These are phyloP conservation scores for Dromius quadrimaculatus DNA, from an alignment of 2,888 invertebrate genomes.

Conservation along the genomic window DNA sequence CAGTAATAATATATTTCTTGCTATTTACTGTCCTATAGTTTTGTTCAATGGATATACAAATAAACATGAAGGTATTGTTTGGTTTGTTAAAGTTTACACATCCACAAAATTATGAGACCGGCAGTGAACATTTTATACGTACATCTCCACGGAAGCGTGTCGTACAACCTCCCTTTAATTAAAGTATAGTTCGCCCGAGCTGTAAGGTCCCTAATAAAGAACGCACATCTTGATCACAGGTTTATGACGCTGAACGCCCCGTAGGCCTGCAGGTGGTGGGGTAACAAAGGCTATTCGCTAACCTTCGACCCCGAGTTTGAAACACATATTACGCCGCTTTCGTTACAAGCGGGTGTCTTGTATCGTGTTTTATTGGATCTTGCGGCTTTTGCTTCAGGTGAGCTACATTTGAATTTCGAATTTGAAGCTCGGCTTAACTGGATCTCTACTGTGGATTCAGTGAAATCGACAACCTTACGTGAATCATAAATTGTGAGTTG, in stretches of 20 bases:
- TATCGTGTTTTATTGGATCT: conserved; percentile 38
- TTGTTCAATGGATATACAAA: no score
- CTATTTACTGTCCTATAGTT: no score
- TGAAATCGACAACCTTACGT: background rate
- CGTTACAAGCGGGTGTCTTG: conserved; percentile 22
- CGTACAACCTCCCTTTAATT: background rate
- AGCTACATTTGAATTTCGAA: conserved; percentile 59
- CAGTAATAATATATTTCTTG: no score
- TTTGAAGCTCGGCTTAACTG: conserved; percentile 25
- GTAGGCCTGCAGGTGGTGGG: background rate
- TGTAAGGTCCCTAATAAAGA: conserved; percentile 3
- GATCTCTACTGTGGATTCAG: conserved; percentile 18
- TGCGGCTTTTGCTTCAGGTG: conserved; percentile 48
- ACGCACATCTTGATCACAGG: conserved; percentile 19
- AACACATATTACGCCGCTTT: conserved; percentile 12
- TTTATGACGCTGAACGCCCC: conserved; percentile 19
- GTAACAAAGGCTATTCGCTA: background rate
- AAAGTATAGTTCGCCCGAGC: background rate
- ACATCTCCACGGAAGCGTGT: background rate
- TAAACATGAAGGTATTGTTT: no score
- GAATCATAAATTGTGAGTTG: background rate
- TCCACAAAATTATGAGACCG: background rate
- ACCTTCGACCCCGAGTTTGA: background rate
- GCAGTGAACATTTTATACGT: background rate
- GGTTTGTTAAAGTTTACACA: no score